Evolutionary conservation across 1,140 invertebrate genomes (phyloP).

Genomic region (Meloidogyne floridensis): DNA sequence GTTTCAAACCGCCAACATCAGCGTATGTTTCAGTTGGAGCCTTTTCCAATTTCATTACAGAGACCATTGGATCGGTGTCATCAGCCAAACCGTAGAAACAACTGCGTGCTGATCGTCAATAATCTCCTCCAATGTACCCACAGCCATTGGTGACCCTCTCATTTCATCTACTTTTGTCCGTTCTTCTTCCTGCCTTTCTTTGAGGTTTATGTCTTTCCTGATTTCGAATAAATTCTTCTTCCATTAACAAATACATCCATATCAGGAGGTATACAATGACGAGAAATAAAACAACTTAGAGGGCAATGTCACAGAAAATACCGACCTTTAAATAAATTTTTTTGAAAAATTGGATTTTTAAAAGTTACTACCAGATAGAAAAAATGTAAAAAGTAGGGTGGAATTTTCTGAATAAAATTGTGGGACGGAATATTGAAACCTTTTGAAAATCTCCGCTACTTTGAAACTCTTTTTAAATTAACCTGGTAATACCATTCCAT

Average conservation of each 20-base stretch:
- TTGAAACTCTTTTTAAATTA: too few species aligned
- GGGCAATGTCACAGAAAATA: constrained; percentile 94
- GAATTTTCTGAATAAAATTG: too few species aligned
- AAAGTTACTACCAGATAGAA: too few species aligned
- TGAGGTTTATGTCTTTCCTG: constrained; percentile 96
- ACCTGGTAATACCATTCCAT: constrained; percentile 94
- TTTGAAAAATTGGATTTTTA: too few species aligned
- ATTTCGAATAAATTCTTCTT: constrained; percentile 98
- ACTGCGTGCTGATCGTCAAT: constrained; percentile 99
- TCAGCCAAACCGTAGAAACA: constrained; percentile 87
- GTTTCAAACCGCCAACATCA: constrained; percentile 97
- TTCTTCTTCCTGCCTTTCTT: constrained; percentile 98
- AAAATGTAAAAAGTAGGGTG: too few species aligned
- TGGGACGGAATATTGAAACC: too few species aligned
- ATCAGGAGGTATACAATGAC: constrained; percentile 89
- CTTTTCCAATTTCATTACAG: constrained; percentile 99
- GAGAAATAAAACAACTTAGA: constrained; percentile 91
- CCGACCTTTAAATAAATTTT: too few species aligned
- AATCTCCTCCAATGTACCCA: constrained; percentile 98
- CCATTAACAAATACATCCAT: constrained; percentile 97
- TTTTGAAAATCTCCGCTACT: too few species aligned
- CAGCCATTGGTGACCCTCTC: constrained; percentile 97
- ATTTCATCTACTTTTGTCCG: constrained; percentile 91
- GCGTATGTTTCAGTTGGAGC: constrained; percentile 99
- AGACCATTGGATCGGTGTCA: constrained; percentile 99